Evolutionary conservation across 2,888 invertebrate genomes (phyloP), one percentile per base, ranked within the genome.

Genomic region (Acronicta leporina): DNA sequence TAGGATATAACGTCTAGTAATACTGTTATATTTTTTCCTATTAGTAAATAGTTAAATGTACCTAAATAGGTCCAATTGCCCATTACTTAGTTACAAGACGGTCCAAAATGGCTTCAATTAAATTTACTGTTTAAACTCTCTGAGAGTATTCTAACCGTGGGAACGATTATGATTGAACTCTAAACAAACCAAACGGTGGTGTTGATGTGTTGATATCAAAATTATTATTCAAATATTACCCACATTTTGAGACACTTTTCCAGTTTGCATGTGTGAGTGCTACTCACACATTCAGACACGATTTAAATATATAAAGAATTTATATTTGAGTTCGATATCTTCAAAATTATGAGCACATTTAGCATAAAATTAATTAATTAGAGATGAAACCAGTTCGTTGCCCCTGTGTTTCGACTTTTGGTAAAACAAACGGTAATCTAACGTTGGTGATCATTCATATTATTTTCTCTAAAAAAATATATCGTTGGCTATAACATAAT

Each of bases 341-440:
- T 44, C 7, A 20, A 25, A 46, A 40, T 57, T 44, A 38, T 54
- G 40, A 20, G 35, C 35, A 51, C 35, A 51, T 59, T 20, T 63
- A 66, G n/a, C 54, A 52, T 53, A 58, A 11, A 68, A 66, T 70
- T 55, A 68, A 72, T 68, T 67, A 68, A 76, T 69, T 58, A 46
- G 50, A 63, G 49, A 59, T 47, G 50, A 56, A 70, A 67, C 63
- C 48, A 74, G 79, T 69, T 72, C 77, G 64, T 64, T 56, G 68
- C 74, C 66, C 74, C 52, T 50, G 38, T 44, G 14, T 48, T 68
- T 58, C 57, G 42, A 35, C 15, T 61, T 50, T 64, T 45, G 43
- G 48, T 45, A 53, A 63, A 35, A 51, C 51, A 44, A 52, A 27
- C 11, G 27, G 48, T n/a, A 38, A 55, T 65, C 25, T 65, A 64